phyloP scores from a whole-genome alignment of 1,140 invertebrate genomes.

The Apis dorsata region DNA sequence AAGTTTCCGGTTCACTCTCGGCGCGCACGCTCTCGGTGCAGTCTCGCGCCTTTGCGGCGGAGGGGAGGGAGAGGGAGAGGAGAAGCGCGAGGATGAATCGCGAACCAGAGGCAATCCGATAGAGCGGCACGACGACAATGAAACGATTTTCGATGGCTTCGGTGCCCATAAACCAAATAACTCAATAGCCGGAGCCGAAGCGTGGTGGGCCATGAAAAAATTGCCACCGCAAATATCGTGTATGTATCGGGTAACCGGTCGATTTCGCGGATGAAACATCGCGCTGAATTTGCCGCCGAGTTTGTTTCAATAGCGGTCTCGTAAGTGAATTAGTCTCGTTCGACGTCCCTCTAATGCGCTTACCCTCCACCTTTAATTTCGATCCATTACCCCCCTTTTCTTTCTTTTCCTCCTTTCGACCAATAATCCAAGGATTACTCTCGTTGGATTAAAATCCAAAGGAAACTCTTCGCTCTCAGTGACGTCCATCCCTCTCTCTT shows the following conservation, averaged over 20 bases:
- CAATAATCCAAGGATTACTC: too few species aligned
- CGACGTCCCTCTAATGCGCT: neutral
- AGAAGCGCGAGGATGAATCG: neutral
- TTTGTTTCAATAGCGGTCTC: neutral
- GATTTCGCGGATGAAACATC: slow-evolving; percentile 24
- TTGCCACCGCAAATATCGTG: slow-evolving; percentile 47
- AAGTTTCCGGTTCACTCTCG: slow-evolving; percentile 11
- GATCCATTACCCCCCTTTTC: too few species aligned
- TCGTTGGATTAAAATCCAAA: too few species aligned
- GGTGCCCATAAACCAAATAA: slow-evolving; percentile 56
- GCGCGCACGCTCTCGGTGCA: neutral
- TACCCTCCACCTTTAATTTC: too few species aligned
- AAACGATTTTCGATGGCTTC: slow-evolving; percentile 62
- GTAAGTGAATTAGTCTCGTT: neutral
- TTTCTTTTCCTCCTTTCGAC: too few species aligned
- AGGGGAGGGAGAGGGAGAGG: too few species aligned
- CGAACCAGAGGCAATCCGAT: slow-evolving; percentile 2
- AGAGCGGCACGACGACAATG: slow-evolving; percentile 15
- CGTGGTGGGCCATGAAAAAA: slow-evolving; percentile 51
- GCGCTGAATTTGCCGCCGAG: neutral
- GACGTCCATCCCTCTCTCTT: too few species aligned
- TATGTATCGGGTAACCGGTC: neutral
- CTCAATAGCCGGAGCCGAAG: slow-evolving; percentile 41
- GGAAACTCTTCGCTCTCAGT: too few species aligned
- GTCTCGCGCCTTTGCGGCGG: neutral